phyloP scores from a whole-genome alignment of 92 coral and sea anemone genomes.

The Virgularia gustaviana region DNA sequence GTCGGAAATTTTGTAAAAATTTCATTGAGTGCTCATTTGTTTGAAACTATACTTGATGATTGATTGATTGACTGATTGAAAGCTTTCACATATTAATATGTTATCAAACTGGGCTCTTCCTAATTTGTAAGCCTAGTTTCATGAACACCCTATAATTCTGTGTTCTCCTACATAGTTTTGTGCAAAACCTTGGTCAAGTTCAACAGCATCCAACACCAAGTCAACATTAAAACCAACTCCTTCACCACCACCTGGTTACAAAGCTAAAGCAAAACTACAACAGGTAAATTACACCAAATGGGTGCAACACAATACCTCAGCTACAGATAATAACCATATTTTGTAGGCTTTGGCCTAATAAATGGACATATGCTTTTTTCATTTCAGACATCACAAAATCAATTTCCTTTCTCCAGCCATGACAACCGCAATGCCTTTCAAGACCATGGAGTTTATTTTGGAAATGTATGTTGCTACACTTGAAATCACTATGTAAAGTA shows the following conservation, averaged over 20 bases:
- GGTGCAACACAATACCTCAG: not conserved
- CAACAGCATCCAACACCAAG: constrained; percentile 44
- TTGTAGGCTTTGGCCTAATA: not conserved
- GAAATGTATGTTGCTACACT: constrained; percentile 62
- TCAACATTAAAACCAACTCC: constrained; percentile 44
- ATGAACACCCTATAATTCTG: too few species aligned
- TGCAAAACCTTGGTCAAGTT: constrained; percentile 71
- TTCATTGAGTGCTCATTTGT: too few species aligned
- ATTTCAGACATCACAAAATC: constrained; percentile 61
- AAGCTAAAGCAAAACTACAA: constrained; percentile 66
- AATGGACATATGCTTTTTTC: not conserved
- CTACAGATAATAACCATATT: not conserved
- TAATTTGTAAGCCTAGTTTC: too few species aligned
- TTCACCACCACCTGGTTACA: constrained; percentile 56
- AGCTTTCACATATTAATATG: too few species aligned
- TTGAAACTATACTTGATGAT: too few species aligned
- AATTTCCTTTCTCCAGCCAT: constrained; percentile 77
- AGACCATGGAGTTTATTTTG: constrained; percentile 86
- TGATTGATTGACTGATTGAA: too few species aligned
- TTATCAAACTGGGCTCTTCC: too few species aligned
- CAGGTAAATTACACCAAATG: not conserved
- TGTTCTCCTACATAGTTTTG: constrained; percentile 50
- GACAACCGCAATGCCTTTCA: constrained; percentile 89
- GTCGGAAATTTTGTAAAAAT: too few species aligned
- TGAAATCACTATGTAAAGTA: not conserved